phyloP scores from a whole-genome alignment of 1,140 invertebrate genomes.

The Drosophila murphyi region DNA sequence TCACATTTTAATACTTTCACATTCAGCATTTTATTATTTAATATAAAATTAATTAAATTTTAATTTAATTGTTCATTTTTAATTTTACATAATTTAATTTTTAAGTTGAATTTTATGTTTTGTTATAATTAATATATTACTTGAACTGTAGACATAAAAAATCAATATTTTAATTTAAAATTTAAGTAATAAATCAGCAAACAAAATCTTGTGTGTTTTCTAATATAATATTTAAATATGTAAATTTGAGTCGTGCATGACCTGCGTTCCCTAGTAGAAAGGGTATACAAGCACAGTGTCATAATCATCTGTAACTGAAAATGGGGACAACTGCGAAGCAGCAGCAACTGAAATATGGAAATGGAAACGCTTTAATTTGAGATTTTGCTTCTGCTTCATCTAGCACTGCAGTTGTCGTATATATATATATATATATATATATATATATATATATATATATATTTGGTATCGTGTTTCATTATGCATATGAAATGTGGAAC shows the following conservation, averaged over 20 bases:
- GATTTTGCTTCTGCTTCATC: conserved; percentile 19
- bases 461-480: conserved; percentile 62
- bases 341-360: conserved; percentile 23
- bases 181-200: no score
- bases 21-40: no score
- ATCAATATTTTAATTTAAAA: no score
- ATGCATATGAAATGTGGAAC: conserved; percentile 52
- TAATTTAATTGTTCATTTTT: no score
- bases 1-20: no score
- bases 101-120: no score
- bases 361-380: conserved; percentile 63
- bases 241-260: background rate
- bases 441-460: conserved; percentile 4
- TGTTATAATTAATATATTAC: no score
- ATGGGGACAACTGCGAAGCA: conserved; percentile 18
- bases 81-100: no score
- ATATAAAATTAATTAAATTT: no score
- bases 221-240: no score
- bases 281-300: conserved; percentile 14
- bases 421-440: conserved; percentile 2
- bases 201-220: no score
- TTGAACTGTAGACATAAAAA: no score
- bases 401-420: conserved; percentile 38
- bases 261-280: background rate
- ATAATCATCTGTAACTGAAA: conserved; percentile 34